phyloP scores from a whole-genome alignment of 2,888 invertebrate genomes.

The Lomographa bimaculata region DNA sequence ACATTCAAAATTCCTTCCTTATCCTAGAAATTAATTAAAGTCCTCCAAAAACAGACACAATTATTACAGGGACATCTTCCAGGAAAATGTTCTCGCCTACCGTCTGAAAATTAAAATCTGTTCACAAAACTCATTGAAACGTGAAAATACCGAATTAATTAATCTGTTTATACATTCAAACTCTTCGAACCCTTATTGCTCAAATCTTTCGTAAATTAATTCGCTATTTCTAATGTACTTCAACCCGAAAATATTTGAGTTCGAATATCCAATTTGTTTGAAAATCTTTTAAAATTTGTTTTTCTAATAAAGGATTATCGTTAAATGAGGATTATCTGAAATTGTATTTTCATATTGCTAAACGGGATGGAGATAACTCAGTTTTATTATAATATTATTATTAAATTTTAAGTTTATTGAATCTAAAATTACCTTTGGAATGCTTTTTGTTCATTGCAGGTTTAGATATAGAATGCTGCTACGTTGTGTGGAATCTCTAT shows the following conservation, averaged over 20 bases:
- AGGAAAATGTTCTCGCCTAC: slow-evolving; percentile 1
- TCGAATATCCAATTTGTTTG: slow-evolving; percentile 25
- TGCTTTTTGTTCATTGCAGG: no score
- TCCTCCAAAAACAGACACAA: no score
- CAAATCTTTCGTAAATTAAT: slow-evolving; percentile 28
- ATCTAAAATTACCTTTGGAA: no score
- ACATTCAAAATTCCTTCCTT: no score
- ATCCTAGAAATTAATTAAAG: no score
- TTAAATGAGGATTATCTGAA: slow-evolving; percentile 10
- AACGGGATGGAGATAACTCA: slow-evolving; percentile 1
- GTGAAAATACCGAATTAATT: slow-evolving; percentile 28
- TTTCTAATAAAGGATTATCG: slow-evolving; percentile 22
- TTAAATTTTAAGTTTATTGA: neutral
- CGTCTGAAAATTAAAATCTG: slow-evolving; percentile 22
- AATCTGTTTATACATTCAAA: slow-evolving; percentile 26
- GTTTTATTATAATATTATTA: no score
- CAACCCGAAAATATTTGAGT: slow-evolving; percentile 25
- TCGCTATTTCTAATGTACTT: slow-evolving; percentile 24
- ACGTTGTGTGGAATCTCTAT: no score
- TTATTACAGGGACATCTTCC: slow-evolving; percentile 1
- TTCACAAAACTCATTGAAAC: slow-evolving; percentile 23
- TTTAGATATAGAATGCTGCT: no score
- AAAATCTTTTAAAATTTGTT: slow-evolving; percentile 18
- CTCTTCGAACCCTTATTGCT: slow-evolving; percentile 24
- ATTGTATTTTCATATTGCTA: slow-evolving; percentile 1